Evolutionary conservation across 2,888 invertebrate species (phyloP), one percentile per base, ranked within the genome.

Genomic region (Zele albiditarsus): DNA sequence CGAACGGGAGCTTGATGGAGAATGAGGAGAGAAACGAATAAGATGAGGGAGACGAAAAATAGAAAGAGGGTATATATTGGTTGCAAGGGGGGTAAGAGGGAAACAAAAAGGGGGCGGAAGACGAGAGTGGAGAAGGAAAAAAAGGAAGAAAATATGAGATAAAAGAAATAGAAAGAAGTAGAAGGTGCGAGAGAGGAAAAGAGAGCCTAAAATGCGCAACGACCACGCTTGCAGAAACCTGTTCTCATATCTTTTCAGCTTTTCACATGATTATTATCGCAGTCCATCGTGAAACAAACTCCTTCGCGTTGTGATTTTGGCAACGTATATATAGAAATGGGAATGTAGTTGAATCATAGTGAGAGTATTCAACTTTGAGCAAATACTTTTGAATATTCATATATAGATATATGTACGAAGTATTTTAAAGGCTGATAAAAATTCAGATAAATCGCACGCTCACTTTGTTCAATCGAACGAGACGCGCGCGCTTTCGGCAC

Each of bases 211-310:
- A 46, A 27, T 46, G 25, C 49, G 73, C 57, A 38, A 67, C 58
- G 66, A 71, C 46, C 80, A 75, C 74, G 78, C 75, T 79, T 83
- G 85, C 86, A 86, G 85, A 88, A 88, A 88, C 88, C 88, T 88
- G 88, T 88, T 88, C 83, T 83, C 80, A 83, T 53, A 31, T 68
- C 70, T 70, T 62, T 73, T 71, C 79, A 57, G 73, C 77, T 76
- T 77, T 77, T 69, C 77, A 69, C 79, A 62, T 75, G 69, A 76
- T 77, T 67, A 78, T 79, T 73, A 72, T 74, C 78, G 62, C 53
- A 38, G 53, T 8, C 6, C 53, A 14, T 53, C 33, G 46, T 62
- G 31, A 31, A 49, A 58, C 60, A 23, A 60, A 69, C 69, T 69
- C 27, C 58, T 69, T 42, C 42, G 42, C 60, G 42, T 62, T 71